These are phyloP conservation scores for Trissoscelio sp. DNA, from an alignment of 2,888 invertebrate species.

Conservation along the genomic window DNA sequence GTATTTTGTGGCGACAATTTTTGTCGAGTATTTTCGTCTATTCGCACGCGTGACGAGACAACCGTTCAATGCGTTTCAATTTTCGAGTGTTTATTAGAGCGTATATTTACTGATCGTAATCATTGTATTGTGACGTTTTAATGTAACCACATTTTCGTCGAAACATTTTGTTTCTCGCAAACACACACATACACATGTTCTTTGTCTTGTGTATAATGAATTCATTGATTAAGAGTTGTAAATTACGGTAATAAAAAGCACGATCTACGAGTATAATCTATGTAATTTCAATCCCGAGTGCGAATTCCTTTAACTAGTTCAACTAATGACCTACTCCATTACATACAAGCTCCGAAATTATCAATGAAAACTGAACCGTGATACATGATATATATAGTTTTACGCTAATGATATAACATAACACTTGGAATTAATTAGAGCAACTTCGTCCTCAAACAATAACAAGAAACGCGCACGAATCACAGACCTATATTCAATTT, in stretches of 20 bases:
- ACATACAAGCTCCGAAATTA: constrained; percentile 19
- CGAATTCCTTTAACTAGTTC: constrained; percentile 17
- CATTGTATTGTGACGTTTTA: background rate
- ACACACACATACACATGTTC: too few relatives aligned
- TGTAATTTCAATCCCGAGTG: background rate
- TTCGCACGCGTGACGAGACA: background rate
- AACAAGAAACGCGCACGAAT: constrained; percentile 12
- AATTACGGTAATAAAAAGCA: background rate
- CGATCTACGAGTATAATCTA: background rate
- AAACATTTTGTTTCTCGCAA: too few relatives aligned
- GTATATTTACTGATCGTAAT: constrained; percentile 22
- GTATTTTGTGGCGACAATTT: background rate
- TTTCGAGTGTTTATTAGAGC: constrained; percentile 27
- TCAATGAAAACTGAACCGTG: constrained; percentile 25
- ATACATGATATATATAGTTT: constrained; percentile 1
- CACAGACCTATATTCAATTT: constrained; percentile 13
- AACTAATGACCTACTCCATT: constrained; percentile 35
- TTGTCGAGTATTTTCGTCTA: constrained; percentile 3
- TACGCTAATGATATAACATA: constrained; percentile 12
- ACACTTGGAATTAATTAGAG: constrained; percentile 22
- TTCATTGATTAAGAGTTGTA: too few relatives aligned
- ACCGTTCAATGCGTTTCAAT: constrained; percentile 19
- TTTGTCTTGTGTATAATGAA: too few relatives aligned
- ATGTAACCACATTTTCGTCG: constrained; percentile 5
- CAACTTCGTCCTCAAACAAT: constrained; percentile 9